Conservation (phyloP, 2,888 invertebrate genomes). For the Ceratothoa steindachneri region DNA sequence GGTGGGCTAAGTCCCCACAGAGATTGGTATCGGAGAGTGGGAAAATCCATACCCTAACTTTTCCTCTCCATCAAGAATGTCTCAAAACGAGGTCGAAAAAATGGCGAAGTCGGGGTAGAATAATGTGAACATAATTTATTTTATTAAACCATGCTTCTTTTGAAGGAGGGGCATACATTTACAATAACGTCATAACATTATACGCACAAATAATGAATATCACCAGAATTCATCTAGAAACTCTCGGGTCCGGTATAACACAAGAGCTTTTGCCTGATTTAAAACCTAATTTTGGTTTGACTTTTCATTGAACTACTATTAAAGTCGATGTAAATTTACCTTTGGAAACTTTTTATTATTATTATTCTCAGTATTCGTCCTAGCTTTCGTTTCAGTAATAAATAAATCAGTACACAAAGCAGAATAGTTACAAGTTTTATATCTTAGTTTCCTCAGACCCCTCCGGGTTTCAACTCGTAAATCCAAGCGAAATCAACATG, state of each 20-base stretch:
- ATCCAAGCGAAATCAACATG: conserved; percentile 1
- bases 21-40: too few relatives aligned
- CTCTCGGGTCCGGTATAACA: neutral
- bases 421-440: conserved; percentile 1
- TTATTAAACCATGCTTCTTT: conserved; percentile 41
- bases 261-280: neutral
- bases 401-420: conserved; percentile 6
- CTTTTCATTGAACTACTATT: neutral
- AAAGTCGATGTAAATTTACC: neutral
- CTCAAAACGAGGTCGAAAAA: neutral
- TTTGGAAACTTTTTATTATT: too few relatives aligned
- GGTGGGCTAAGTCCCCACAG: too few relatives aligned
- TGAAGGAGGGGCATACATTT: conserved; percentile 44
- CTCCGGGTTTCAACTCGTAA: neutral
- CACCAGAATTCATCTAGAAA: conserved; percentile 1
- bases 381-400: too few relatives aligned
- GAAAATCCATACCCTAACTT: neutral
- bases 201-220: conserved; percentile 1
- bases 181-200: conserved; percentile 36
- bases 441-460: neutral
- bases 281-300: neutral
- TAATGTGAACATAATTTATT: conserved; percentile 44
- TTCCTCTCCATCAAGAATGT: neutral
- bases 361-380: too few relatives aligned
- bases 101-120: too few relatives aligned